Evolutionary conservation across 37 sponge, comb jelly and placozoan genomes (phyloP).

Genomic region (Chondrosia reniformis): DNA sequence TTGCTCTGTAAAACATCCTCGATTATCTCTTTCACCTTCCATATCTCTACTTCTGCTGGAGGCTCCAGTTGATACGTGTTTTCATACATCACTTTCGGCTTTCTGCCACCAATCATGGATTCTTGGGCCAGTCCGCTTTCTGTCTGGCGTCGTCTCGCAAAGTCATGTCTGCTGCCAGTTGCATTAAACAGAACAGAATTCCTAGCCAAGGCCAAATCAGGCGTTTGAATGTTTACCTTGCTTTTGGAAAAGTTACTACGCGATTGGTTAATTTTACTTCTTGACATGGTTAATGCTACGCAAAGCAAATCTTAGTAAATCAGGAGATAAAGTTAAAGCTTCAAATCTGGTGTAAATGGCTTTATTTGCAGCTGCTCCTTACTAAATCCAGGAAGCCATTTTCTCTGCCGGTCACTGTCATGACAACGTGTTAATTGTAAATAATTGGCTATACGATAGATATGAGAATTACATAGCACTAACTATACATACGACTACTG

Average conservation of each 20-base stretch:
- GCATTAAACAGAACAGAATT: slow-evolving; percentile 59
- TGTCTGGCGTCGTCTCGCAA: slow-evolving; percentile 20
- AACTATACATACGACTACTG: too few relatives aligned
- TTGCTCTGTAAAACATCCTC: slow-evolving; percentile 52
- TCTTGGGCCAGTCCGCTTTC: slow-evolving; percentile 48
- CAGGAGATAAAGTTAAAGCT: too few relatives aligned
- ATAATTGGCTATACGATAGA: too few relatives aligned
- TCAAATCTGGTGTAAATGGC: too few relatives aligned
- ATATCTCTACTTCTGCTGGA: slow-evolving; percentile 36
- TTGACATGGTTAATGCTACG: neutral
- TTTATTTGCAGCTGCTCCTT: too few relatives aligned
- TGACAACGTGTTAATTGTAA: too few relatives aligned
- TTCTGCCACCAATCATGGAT: slow-evolving; percentile 9
- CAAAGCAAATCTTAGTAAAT: neutral
- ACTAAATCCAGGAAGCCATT: too few relatives aligned
- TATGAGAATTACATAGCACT: too few relatives aligned
- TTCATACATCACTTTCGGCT: slow-evolving; percentile 67
- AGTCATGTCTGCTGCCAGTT: slow-evolving; percentile 47
- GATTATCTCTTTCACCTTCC: slow-evolving; percentile 57
- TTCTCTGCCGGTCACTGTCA: too few relatives aligned
- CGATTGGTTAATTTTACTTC: neutral
- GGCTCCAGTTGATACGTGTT: slow-evolving; percentile 90
- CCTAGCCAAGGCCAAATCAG: slow-evolving; percentile 18
- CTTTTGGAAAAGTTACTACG: too few relatives aligned
- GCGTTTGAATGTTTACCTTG: neutral